Evolutionary conservation across 2,113 vertebrate genomes (phyloP), one percentile per base, ranked within the genome.

Genomic region (Prunella fulvescens): DNA sequence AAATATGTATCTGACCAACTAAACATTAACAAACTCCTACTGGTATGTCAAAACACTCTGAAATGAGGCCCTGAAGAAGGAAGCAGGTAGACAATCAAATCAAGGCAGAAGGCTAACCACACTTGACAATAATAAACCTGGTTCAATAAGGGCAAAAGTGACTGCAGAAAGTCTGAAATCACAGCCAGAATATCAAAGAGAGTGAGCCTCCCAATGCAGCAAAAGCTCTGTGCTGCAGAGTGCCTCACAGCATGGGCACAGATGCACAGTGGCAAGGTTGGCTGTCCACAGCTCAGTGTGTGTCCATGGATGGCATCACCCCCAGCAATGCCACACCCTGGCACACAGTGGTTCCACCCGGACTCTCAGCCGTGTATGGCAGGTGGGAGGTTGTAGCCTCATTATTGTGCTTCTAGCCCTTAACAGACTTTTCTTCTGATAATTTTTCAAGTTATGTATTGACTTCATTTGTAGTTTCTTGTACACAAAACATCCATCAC

Each of bases 161-260:
- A 64, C n/a, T 39, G 33, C 76, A 80, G 48, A 58, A 80, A 76
- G 54, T 54, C 57, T 58, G 48, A 29, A 86, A 29, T 60, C 44
- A 18, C n/a, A 60, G 44, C 20, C 28, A 37, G 57, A 76, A 86
- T 80, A 76, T 9, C 31, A 76, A 58, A 79, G 22, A 26, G 19
- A 24, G 3, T 10, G 33, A 76, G 14, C 5, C 25, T 74, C 19
- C 26, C 2, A 1, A 2, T 3, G 25, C 28, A 29, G 13, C 1
- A 2, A 14, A 15, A 57, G n/a, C 24, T 37, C 14, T 61, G 37
- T 48, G n/a, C 64, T 79, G 47, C 47, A 13, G 16, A 24, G 5
- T 2, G 9, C 3, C 54, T 56, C 31, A 2, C 18, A 25, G 73
- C 50, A 12, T 0, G 19, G 53, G 22, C 22, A 54, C 28, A 54